Conservation (phyloP, 2,797 vertebrate genomes). For the Allobates femoralis region DNA sequence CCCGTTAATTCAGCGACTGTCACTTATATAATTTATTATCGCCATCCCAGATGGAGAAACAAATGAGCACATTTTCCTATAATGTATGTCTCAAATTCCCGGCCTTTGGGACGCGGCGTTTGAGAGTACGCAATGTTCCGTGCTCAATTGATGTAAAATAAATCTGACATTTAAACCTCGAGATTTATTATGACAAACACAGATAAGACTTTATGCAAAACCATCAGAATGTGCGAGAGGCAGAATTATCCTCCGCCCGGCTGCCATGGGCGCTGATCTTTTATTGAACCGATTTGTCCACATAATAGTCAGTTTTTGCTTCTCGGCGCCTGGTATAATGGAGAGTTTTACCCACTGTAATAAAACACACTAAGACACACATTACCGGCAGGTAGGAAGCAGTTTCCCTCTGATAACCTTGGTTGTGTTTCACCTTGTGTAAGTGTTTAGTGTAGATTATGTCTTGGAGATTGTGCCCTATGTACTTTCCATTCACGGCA, state of each 20-base stretch:
- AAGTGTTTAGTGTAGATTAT: not conserved
- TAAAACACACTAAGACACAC: slow-evolving; percentile 26
- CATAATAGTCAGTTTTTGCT: slow-evolving; percentile 45
- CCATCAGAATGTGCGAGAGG: slow-evolving; percentile 33
- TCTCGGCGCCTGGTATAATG: slow-evolving; percentile 17
- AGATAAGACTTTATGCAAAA: slow-evolving; percentile 39
- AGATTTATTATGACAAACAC: slow-evolving; percentile 56
- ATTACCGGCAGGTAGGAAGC: slow-evolving; percentile 34
- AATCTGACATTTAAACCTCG: slow-evolving; percentile 48
- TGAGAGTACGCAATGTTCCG: slow-evolving; percentile 44
- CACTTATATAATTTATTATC: slow-evolving; percentile 42
- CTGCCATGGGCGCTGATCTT: slow-evolving; percentile 37
- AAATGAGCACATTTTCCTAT: slow-evolving; percentile 37
- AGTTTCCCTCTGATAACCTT: slow-evolving; percentile 25
- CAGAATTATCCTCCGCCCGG: not conserved
- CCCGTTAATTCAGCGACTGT: not conserved
- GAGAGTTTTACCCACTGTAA: not conserved
- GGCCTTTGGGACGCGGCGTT: slow-evolving; percentile 33
- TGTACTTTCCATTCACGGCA: not conserved
- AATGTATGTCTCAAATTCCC: slow-evolving; percentile 33
- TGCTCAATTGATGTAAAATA: slow-evolving; percentile 44
- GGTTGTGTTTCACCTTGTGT: slow-evolving; percentile 4
- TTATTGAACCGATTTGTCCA: slow-evolving; percentile 60
- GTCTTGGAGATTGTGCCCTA: not conserved
- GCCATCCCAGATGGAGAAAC: slow-evolving; percentile 36